Percentiles rank a stretch among this genome's conserved stretches.
These are phyloP conservation scores for Leucozona laternaria DNA, from an alignment of 2,888 invertebrate species.

Conservation along the genomic window DNA sequence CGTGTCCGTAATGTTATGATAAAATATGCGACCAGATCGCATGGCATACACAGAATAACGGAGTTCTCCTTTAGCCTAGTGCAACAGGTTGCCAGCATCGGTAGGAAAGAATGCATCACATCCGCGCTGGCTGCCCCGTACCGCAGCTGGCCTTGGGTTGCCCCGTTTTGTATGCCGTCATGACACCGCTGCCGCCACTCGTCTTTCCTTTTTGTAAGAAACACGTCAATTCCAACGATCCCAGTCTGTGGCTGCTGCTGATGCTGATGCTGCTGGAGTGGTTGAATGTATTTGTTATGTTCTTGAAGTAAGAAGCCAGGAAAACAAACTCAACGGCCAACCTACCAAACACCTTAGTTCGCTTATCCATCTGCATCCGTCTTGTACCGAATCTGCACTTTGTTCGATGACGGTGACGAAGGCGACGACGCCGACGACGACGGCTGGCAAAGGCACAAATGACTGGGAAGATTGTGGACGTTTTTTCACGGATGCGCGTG, in stretches of 20 bases:
- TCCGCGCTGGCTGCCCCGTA: conserved; percentile 34
- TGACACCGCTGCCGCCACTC: conserved; percentile 13
- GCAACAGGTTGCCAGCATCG: conserved; percentile 66
- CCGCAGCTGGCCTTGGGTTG: conserved; percentile 48
- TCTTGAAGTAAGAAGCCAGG: conserved; percentile 53
- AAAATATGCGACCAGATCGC: conserved; percentile 76
- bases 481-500: conserved; percentile 22
- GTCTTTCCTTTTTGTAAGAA: conserved; percentile 1
- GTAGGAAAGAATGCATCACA: conserved; percentile 72
- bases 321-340: conserved; percentile 64
- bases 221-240: conserved; percentile 35
- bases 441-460: conserved; percentile 4
- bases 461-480: conserved; percentile 51
- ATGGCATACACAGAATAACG: conserved; percentile 73
- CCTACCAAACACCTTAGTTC: conserved; percentile 69
- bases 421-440: conserved; percentile 14
- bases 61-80: conserved; percentile 73
- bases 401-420: conserved; percentile 43
- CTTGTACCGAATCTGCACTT: conserved; percentile 56
- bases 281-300: conserved; percentile 22
- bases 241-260: conserved; percentile 10
- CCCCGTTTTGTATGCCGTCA: conserved; percentile 44
- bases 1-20: conserved; percentile 74
- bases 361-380: conserved; percentile 61
- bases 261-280: conserved; percentile 11